Conservation (phyloP, 2,797 vertebrate genomes). For the Acrossocheilus wenchowensis region DNA sequence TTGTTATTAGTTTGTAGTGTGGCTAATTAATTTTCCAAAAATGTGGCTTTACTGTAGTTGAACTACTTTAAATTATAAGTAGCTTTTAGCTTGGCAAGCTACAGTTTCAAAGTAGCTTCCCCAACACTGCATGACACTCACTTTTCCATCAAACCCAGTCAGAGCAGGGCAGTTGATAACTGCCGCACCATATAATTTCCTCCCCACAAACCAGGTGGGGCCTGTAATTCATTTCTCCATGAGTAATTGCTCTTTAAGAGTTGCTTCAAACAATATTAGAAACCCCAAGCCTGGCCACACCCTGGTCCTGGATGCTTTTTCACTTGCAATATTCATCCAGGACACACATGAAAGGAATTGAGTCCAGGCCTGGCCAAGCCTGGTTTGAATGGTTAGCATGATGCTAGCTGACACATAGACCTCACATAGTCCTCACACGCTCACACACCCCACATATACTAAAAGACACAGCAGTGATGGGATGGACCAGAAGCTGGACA, state of each 20-base stretch:
- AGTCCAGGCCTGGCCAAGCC: slow-evolving; percentile 72
- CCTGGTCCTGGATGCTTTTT: slow-evolving; percentile 69
- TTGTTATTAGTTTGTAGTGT: neutral
- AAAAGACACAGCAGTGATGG: slow-evolving; percentile 55
- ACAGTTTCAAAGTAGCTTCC: slow-evolving; percentile 19
- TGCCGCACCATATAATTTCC: slow-evolving; percentile 77
- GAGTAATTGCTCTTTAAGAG: slow-evolving; percentile 72
- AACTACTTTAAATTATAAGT: slow-evolving; percentile 7
- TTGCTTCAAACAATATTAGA: slow-evolving; percentile 68
- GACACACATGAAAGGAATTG: slow-evolving; percentile 50
- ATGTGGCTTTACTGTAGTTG: neutral
- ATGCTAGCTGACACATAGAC: slow-evolving; percentile 63
- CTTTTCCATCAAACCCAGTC: slow-evolving; percentile 64
- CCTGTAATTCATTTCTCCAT: slow-evolving; percentile 65
- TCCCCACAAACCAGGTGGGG: slow-evolving; percentile 64
- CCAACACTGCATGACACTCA: slow-evolving; percentile 56
- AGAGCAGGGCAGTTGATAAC: slow-evolving; percentile 71
- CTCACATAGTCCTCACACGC: slow-evolving; percentile 35
- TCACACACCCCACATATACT: slow-evolving; percentile 46
- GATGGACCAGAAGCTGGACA: slow-evolving; percentile 48
- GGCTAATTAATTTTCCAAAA: neutral
- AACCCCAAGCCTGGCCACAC: slow-evolving; percentile 75
- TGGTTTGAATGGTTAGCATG: slow-evolving; percentile 70
- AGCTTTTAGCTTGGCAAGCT: neutral
- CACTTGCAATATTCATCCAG: slow-evolving; percentile 49